These are phyloP conservation scores for Isurus oxyrinchus DNA, from an alignment of 2,113 vertebrate species.

Conservation along the genomic window DNA sequence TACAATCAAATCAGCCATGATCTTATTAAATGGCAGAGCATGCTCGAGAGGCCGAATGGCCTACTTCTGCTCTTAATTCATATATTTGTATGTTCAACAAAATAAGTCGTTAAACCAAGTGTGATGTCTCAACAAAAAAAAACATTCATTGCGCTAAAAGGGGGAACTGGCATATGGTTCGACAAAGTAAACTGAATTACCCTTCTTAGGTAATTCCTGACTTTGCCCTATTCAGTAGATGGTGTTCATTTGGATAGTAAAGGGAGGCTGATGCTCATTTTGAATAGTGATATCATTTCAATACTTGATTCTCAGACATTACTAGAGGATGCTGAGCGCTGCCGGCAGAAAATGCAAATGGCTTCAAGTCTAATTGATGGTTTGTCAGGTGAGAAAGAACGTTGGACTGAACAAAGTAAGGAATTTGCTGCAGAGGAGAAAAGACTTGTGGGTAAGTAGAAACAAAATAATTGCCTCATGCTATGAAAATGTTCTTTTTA, in stretches of 20 bases:
- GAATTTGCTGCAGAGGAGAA: conserved; percentile 82
- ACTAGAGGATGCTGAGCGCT: conserved; percentile 81
- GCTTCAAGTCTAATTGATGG: conserved; percentile 85
- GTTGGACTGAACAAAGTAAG: conserved; percentile 90
- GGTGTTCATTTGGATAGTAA: background rate
- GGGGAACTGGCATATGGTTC: background rate
- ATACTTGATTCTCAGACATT: conserved; percentile 59
- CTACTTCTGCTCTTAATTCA: no score
- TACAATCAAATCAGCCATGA: no score
- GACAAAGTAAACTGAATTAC: background rate
- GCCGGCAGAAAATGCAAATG: conserved; percentile 85
- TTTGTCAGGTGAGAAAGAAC: conserved; percentile 84
- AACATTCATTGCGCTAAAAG: background rate
- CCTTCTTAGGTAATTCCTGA: background rate
- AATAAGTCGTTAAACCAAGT: background rate
- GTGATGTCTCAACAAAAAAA: background rate
- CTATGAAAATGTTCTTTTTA: background rate
- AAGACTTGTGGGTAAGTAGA: conserved; percentile 79
- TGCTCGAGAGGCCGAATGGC: no score
- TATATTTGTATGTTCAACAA: background rate
- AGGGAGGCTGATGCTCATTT: background rate
- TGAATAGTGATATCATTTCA: background rate
- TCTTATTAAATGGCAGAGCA: no score
- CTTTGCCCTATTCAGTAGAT: background rate
- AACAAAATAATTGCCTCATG: background rate